Base-by-base conservation (phyloP, 2,797 vertebrate genomes). In the Takifugu ocellatus region DNA sequence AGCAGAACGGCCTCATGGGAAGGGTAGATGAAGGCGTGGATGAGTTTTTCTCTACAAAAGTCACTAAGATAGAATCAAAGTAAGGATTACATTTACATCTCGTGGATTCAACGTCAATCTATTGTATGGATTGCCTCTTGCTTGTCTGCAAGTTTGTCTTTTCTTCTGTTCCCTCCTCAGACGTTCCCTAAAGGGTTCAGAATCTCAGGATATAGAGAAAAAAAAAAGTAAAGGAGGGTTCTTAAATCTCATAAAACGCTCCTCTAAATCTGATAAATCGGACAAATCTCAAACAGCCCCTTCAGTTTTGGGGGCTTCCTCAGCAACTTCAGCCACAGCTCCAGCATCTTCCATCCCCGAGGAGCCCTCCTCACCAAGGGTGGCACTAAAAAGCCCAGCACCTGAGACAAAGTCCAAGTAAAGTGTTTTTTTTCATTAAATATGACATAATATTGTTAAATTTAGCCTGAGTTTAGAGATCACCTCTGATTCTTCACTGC, bases 21-120 rank as follows among this genome's bases (percentile, higher is more conserved):
- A 93, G 97, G 77, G 95, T 99, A 61, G 96, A 99, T 71, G 97
- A 99, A 86, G 97, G 97, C 0, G 95, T 99, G 15, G 97, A 98
- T 65, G 97, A 98, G 82, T 99, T 98, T 87, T 99, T 99, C 81
- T 95, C 94, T 25, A 98, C 95, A 84, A 98, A 94, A 83, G 94
- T 98, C 77, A 97, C 95, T 67, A 96, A 91, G 88, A 91, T 98
- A 88, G 91, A 95, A 75, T 91, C 93, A 60, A 98, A 94, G 96
- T 98, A 89, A 74, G 67, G 5, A 31, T 11, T 15, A 3, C 12
- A 5, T 36, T 21, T 14, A 31, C 29, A 12, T 27, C 25, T 48
- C 1, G 2, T 25, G 2, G 17, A 25, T 21, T 25, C 10, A 44
- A 5, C n/a, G 6, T 17, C 5, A 16, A 5, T n/a, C 43, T 16